Percentiles rank a stretch among this genome's conserved stretches.
Evolutionary conservation across 2,888 invertebrate species (phyloP).

Genomic region (Sesia bembeciformis): DNA sequence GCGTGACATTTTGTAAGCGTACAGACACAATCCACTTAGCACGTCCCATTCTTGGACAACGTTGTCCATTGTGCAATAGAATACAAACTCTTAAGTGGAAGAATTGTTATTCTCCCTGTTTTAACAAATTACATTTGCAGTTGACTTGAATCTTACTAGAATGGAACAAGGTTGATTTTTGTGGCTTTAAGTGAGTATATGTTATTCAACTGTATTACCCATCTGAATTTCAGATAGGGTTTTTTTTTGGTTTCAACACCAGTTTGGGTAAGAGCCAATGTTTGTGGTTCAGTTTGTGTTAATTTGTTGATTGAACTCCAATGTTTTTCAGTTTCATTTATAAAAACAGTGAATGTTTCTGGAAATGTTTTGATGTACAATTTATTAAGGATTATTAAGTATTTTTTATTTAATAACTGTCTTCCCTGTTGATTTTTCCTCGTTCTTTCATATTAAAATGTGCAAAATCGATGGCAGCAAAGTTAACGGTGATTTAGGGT

Average conservation of each 20-base stretch:
- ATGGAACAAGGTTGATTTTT: not conserved
- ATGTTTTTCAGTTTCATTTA: constrained; percentile 10
- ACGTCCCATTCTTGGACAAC: not conserved
- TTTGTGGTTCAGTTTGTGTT: constrained; percentile 43
- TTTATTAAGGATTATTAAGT: too few relatives aligned
- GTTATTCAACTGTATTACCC: not conserved
- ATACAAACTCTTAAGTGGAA: not conserved
- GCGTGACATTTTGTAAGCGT: not conserved
- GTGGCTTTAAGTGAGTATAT: not conserved
- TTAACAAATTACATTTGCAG: not conserved
- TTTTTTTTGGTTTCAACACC: constrained; percentile 29
- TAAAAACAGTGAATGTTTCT: too few relatives aligned
- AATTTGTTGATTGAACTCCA: constrained; percentile 41
- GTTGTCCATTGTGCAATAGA: not conserved
- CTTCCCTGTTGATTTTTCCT: too few relatives aligned
- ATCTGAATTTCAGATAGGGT: constrained; percentile 53
- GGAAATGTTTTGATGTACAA: too few relatives aligned
- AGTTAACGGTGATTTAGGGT: too few relatives aligned
- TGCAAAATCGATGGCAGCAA: too few relatives aligned
- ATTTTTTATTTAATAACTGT: too few relatives aligned
- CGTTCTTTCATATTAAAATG: too few relatives aligned
- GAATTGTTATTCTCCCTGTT: not conserved
- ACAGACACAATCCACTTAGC: not conserved
- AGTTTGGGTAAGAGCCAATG: constrained; percentile 42
- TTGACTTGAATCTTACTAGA: not conserved